phyloP scores from a whole-genome alignment of 2,888 invertebrate species.

The Callyntrura sp. region DNA sequence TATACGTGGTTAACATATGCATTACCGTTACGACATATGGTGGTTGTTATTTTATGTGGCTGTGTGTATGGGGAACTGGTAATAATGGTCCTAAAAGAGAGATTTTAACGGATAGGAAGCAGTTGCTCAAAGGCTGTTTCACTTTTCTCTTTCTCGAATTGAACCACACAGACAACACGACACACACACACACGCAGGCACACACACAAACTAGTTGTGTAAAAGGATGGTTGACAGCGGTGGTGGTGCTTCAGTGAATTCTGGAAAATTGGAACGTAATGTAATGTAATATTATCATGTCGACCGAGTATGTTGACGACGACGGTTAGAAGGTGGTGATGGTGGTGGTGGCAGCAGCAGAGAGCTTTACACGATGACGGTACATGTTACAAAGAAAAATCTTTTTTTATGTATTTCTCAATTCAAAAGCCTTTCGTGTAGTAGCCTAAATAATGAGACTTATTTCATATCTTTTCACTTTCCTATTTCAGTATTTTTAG shows the following conservation, averaged over 20 bases:
- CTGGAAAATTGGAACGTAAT: not conserved
- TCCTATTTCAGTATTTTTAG: too few relatives aligned
- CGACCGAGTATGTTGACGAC: not conserved
- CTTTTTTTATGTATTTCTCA: not conserved
- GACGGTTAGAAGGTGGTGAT: too few relatives aligned
- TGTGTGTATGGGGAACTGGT: too few relatives aligned
- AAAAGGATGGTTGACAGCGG: not conserved
- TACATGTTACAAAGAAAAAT: not conserved
- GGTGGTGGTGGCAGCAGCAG: too few relatives aligned
- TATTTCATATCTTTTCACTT: constrained; percentile 39
- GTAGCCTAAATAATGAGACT: constrained; percentile 22
- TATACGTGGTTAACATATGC: too few relatives aligned
- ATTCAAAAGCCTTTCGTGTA: not conserved
- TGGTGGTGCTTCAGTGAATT: not conserved
- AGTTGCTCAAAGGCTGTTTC: not conserved
- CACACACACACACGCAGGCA: too few relatives aligned
- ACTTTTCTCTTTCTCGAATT: not conserved
- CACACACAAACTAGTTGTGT: not conserved
- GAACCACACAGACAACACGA: too few relatives aligned
- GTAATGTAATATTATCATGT: constrained; percentile 15
- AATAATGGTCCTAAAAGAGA: too few relatives aligned
- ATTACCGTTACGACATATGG: too few relatives aligned
- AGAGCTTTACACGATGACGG: not conserved
- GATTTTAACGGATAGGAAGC: not conserved
- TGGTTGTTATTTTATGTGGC: too few relatives aligned